Evolutionary conservation across 2,797 vertebrate genomes (phyloP), one percentile per base, ranked within the genome.

Genomic region (Carduelis carduelis): DNA sequence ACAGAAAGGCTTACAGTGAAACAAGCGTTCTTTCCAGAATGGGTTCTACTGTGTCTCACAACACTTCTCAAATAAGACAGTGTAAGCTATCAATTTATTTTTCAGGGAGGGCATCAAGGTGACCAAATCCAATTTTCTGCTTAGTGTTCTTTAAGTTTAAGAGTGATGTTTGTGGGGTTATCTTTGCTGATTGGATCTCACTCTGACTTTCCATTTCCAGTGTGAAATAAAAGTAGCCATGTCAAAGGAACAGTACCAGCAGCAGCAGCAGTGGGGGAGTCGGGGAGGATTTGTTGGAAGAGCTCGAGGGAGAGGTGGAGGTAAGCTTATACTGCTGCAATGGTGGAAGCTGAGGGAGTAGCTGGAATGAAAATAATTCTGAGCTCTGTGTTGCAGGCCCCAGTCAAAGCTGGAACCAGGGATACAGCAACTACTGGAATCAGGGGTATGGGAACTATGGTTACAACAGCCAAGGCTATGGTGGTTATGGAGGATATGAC

Each of bases 161-260:
- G 70, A 76, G 35, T 56, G 44, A 15, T 61, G 66, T 32, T 14
- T 37, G 14, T 11, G 12, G 16, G 6, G 6, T 65, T 83, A 3
- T n/a, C 14, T 75, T 63, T 87, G 53, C 49, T 65, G 35, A 60
- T 65, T 30, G 27, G 8, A n/a, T 79, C 49, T 78, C 35, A 43
- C 50, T 83, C 77, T 74, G 47, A 76, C 50, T 78, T 79, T 64
- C 27, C 6, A 4, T 96, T 96, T 91, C 56, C 90, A 99, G 99
- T 99, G 99, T 98, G 99, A 99, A 98, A 98, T 99, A 82, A 99
- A 99, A 98, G 99, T 99, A 97, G 99, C 99, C 18, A 99, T 99
- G 99, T 99, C 99, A 26, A 99, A 99, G 97, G 99, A 99, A 53
- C 99, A 99, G 98, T 99, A 99, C 97, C 99, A 99, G 97, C 99